A percentile compares a stretch with the other conserved stretches of the same genome.
Conservation (phyloP, 2,113 vertebrate species). For the Sinosuthora webbiana region DNA sequence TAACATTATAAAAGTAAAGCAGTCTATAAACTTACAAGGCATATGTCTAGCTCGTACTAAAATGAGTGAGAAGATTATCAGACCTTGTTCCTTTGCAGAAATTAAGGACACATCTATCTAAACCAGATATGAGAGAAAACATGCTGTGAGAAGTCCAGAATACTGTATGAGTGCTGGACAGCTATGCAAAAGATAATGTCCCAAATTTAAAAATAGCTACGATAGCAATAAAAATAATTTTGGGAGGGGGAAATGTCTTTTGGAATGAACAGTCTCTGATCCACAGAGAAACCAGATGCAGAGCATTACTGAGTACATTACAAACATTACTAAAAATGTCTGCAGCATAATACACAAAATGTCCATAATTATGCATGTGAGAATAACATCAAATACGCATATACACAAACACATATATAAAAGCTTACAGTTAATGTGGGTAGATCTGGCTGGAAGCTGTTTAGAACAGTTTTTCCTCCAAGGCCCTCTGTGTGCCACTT, state of each 20-base stretch:
- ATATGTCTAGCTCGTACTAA: not conserved
- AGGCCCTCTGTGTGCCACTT: not conserved
- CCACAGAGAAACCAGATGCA: not conserved
- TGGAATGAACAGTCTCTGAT: not conserved
- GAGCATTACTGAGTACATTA: not conserved
- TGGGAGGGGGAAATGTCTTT: not conserved
- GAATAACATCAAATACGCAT: not conserved
- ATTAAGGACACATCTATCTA: not conserved
- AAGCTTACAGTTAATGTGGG: not conserved
- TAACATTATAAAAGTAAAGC: not conserved
- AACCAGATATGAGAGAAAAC: not conserved
- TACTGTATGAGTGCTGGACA: not conserved
- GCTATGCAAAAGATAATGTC: not conserved
- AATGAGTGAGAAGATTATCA: not conserved
- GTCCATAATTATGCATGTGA: not conserved
- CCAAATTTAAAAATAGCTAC: not conserved
- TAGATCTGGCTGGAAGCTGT: not conserved
- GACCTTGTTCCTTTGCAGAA: not conserved
- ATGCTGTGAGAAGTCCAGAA: not conserved
- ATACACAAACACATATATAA: not conserved
- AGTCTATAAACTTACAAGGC: not conserved
- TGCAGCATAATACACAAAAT: not conserved
- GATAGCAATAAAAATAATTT: not conserved
- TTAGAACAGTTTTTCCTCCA: not conserved
- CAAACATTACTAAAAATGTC: not conserved